Evolutionary conservation across 2,113 vertebrate species (phyloP).

Genomic region (Peucedramus taeniatus): DNA sequence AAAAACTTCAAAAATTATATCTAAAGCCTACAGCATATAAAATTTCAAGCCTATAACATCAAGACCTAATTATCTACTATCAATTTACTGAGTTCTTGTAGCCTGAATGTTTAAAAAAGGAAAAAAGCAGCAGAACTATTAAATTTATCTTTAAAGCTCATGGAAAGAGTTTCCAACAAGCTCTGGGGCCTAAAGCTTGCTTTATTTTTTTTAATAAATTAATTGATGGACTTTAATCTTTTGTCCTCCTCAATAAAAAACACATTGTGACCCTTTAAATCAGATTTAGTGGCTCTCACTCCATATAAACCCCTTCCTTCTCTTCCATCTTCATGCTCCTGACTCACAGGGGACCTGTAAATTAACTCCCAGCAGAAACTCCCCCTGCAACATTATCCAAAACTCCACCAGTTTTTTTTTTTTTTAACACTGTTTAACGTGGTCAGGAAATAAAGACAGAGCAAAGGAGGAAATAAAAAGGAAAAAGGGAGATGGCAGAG

Average conservation of each 20-base stretch:
- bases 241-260: background rate
- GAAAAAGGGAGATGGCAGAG: background rate
- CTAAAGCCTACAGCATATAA: background rate
- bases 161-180: background rate
- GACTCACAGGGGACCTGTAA: background rate
- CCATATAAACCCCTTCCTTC: background rate
- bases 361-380: background rate
- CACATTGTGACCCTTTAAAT: background rate
- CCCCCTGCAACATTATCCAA: background rate
- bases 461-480: background rate
- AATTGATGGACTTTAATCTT: background rate
- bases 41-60: background rate
- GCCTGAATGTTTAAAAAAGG: background rate
- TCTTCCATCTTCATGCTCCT: background rate
- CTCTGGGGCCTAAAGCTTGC: background rate
- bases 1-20: background rate
- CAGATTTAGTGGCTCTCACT: background rate
- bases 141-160: background rate
- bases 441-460: background rate
- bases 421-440: background rate
- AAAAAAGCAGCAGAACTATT: background rate
- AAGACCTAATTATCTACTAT: background rate
- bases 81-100: background rate
- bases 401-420: background rate
- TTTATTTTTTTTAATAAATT: background rate